Evolutionary conservation across 2,888 invertebrate genomes (phyloP).

Genomic region (Polyommatus icarus): DNA sequence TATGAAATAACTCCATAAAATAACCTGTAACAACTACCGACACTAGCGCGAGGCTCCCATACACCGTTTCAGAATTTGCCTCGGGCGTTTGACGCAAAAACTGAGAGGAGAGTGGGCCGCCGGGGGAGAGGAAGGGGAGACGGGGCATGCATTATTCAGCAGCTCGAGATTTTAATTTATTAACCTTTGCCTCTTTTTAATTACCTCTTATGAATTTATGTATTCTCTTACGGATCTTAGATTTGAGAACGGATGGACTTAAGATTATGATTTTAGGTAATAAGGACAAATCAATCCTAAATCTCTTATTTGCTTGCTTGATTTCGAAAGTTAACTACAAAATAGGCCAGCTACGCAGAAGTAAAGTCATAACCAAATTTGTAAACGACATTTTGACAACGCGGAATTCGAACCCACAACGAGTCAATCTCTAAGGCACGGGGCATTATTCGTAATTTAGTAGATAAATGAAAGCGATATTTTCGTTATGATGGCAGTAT

Average conservation of each 20-base stretch:
- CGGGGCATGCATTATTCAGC: neutral
- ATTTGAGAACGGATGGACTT: neutral
- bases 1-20: neutral
- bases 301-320: too few relatives aligned
- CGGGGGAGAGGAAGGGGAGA: neutral
- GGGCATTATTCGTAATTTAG: neutral
- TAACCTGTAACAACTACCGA: neutral
- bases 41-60: neutral
- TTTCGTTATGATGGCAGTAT: neutral
- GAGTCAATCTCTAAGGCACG: neutral
- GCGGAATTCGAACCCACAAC: neutral
- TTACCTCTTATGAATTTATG: neutral
- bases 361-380: too few relatives aligned
- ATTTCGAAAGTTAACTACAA: too few relatives aligned
- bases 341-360: too few relatives aligned
- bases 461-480: neutral
- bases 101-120: neutral
- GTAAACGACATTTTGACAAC: too few relatives aligned
- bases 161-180: constrained; percentile 15
- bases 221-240: neutral
- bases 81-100: constrained; percentile 3
- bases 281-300: too few relatives aligned
- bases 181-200: constrained; percentile 19
- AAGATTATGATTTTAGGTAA: neutral
- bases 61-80: constrained; percentile 1